These are phyloP conservation scores for Otus scops DNA, from an alignment of 2,797 vertebrate species.

Conservation along the genomic window DNA sequence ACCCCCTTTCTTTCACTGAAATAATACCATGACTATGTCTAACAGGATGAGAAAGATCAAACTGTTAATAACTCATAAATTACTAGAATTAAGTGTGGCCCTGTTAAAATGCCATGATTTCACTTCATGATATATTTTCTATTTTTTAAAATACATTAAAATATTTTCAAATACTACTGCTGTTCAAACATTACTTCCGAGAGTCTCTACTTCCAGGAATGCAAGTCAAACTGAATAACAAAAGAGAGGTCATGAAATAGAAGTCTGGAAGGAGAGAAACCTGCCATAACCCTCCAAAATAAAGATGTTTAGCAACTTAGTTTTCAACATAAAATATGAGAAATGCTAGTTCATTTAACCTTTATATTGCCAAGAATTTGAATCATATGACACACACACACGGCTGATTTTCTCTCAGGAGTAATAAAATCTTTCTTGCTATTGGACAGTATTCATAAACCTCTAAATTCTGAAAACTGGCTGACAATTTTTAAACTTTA, in stretches of 20 bases:
- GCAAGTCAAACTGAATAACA: background rate
- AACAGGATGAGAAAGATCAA: background rate
- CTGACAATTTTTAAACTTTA: background rate
- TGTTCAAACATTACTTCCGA: background rate
- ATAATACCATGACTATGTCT: background rate
- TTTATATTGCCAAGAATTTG: conserved; percentile 46
- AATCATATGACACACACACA: conserved; percentile 28
- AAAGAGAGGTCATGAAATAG: background rate
- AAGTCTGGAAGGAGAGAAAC: background rate
- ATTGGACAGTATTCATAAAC: background rate
- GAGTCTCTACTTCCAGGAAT: background rate
- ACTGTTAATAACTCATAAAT: background rate
- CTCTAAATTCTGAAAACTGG: background rate
- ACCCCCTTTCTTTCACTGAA: background rate
- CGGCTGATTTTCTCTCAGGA: background rate
- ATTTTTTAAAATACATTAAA: background rate
- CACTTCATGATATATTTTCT: background rate
- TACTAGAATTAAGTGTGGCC: background rate
- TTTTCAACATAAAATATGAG: conserved; percentile 42
- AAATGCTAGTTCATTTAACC: conserved; percentile 36
- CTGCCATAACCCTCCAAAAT: background rate
- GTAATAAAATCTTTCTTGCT: conserved; percentile 24
- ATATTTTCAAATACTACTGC: background rate
- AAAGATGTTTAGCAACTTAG: conserved; percentile 9
- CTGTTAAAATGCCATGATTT: background rate